Conservation (phyloP, 2,888 invertebrate genomes). For the Sicus ferrugineus region DNA sequence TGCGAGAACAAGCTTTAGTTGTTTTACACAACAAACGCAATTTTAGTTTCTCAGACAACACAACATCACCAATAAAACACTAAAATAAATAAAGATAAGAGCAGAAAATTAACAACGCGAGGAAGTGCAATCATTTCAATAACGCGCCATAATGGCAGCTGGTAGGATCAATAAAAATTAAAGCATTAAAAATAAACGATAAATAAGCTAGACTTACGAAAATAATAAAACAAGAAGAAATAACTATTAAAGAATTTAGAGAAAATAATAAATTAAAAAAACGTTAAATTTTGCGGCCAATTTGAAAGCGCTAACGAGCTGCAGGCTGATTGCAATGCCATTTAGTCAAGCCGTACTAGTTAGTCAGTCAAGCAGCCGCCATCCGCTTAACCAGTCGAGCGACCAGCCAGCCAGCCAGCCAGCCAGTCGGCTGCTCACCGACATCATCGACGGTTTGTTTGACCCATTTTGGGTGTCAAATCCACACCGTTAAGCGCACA, state of each 20-base stretch:
- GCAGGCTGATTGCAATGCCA: slow-evolving; percentile 6
- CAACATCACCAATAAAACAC: slow-evolving; percentile 4
- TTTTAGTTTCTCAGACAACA: slow-evolving; percentile 23
- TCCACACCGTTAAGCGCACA: neutral
- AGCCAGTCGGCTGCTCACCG: too few species aligned
- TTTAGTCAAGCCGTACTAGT: neutral
- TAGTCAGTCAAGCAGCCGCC: neutral
- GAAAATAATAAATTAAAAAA: too few species aligned
- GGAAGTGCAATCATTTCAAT: too few species aligned
- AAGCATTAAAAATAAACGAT: neutral
- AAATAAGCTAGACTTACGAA: neutral
- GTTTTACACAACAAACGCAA: slow-evolving; percentile 20
- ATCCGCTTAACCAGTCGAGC: neutral
- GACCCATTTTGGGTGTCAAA: slow-evolving; percentile 30
- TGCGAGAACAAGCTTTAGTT: too few species aligned
- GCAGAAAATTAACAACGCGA: neutral
- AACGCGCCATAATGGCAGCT: too few species aligned
- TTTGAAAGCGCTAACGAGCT: neutral
- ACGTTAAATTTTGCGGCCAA: neutral
- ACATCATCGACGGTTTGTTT: too few species aligned
- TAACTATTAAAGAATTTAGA: neutral
- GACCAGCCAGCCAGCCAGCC: neutral
- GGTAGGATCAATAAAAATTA: neutral
- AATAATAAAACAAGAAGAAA: neutral
- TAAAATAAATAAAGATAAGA: neutral